Evolutionary conservation across 1,140 invertebrate species (phyloP).

Genomic region (Anadara kagoshimensis): DNA sequence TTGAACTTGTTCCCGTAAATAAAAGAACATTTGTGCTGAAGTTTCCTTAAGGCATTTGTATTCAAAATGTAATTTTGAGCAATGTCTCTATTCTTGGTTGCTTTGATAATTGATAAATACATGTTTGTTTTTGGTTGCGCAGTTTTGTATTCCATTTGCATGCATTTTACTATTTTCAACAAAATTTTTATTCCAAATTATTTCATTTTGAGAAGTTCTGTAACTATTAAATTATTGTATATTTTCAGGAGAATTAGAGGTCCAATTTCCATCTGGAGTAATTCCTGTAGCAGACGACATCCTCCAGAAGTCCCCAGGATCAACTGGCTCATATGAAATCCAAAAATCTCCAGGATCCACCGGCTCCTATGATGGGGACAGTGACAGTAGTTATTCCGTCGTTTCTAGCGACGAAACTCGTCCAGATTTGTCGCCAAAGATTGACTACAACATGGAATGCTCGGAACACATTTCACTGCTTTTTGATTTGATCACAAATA

Average conservation of each 20-base stretch:
- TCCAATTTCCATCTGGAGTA: not conserved
- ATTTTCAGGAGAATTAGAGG: not conserved
- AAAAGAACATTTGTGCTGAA: too few relatives aligned
- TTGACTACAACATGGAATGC: constrained; percentile 46
- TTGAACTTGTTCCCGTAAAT: too few relatives aligned
- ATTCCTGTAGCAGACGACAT: not conserved
- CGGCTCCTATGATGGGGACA: constrained; percentile 45
- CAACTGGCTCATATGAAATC: not conserved
- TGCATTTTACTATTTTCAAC: too few relatives aligned
- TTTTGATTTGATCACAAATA: constrained; percentile 56
- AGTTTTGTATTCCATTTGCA: too few relatives aligned
- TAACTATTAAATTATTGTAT: not conserved
- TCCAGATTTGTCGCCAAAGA: constrained; percentile 46
- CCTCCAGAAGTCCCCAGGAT: not conserved
- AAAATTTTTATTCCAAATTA: too few relatives aligned
- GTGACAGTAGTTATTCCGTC: constrained; percentile 55
- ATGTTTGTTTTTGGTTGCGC: too few relatives aligned
- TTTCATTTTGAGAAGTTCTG: constrained; percentile 4
- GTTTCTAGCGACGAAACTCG: constrained; percentile 46
- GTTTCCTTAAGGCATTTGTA: too few relatives aligned
- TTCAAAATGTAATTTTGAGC: too few relatives aligned
- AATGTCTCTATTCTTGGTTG: too few relatives aligned
- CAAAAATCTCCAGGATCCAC: not conserved
- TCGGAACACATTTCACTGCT: constrained; percentile 47
- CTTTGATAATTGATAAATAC: too few relatives aligned